phyloP scores from a whole-genome alignment of 2,888 invertebrate genomes.

The Ormyrus thymus region DNA sequence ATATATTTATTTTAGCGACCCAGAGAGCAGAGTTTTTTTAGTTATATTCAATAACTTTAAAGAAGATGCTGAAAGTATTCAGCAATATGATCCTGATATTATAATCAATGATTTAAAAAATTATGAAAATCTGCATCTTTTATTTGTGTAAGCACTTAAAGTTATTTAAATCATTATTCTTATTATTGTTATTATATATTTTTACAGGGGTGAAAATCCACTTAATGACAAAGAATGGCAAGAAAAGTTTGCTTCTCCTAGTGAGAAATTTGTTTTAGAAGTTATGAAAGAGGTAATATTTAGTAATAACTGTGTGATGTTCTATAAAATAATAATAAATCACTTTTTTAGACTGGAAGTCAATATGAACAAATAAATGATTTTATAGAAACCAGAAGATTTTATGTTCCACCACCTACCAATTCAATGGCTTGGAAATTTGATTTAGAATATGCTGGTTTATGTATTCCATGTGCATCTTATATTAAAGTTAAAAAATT shows the following conservation, averaged over 20 bases:
- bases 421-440: slow-evolving; percentile 53
- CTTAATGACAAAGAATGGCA: slow-evolving; percentile 37
- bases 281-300: slow-evolving; percentile 57
- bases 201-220: slow-evolving; percentile 58
- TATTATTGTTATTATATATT: slow-evolving; percentile 24
- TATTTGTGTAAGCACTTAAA: slow-evolving; percentile 60
- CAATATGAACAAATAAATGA: slow-evolving; percentile 57
- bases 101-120: slow-evolving; percentile 50
- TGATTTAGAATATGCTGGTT: slow-evolving; percentile 57
- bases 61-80: slow-evolving; percentile 57
- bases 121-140: slow-evolving; percentile 49
- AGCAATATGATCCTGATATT: slow-evolving; percentile 52
- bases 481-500: slow-evolving; percentile 60
- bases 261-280: slow-evolving; percentile 58
- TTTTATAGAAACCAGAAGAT: slow-evolving; percentile 55
- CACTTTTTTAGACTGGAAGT: slow-evolving; percentile 55
- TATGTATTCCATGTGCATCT: slow-evolving; percentile 57
- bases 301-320: neutral
- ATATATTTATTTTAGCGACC: slow-evolving; percentile 42
- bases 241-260: slow-evolving; percentile 40
- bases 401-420: slow-evolving; percentile 52
- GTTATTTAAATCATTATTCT: neutral
- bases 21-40: slow-evolving; percentile 44
- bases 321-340: slow-evolving; percentile 10
- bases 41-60: slow-evolving; percentile 63